Conservation (phyloP, 2,888 invertebrate genomes). For the Serripes groenlandicus region DNA sequence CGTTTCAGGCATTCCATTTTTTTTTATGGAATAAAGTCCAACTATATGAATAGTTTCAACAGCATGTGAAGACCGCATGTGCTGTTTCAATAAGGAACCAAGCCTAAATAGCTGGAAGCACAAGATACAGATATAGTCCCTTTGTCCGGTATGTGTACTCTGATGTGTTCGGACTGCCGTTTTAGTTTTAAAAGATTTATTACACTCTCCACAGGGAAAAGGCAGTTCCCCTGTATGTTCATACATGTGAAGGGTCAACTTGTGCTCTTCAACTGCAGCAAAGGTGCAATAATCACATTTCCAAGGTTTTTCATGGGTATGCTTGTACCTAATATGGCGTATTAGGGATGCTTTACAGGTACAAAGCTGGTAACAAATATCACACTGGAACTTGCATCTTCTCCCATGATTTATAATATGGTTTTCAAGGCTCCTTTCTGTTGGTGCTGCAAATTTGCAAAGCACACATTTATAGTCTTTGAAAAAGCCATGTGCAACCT, state of each 20-base stretch:
- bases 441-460: background rate
- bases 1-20: background rate
- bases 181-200: background rate
- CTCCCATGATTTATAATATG: background rate
- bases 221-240: background rate
- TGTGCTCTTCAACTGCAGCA: background rate
- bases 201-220: background rate
- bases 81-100: background rate
- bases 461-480: background rate
- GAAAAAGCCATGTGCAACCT: background rate
- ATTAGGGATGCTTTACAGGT: background rate
- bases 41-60: background rate
- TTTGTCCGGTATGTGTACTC: background rate
- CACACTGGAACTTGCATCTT: background rate
- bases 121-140: background rate
- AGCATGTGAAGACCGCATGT: background rate
- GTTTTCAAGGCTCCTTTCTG: background rate
- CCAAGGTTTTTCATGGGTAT: background rate
- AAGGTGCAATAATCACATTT: background rate
- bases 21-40: background rate
- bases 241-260: background rate
- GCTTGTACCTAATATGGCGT: background rate
- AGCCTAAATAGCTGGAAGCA: background rate
- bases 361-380: background rate
- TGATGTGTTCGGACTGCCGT: background rate